Percentiles rank a stretch among this genome's conserved stretches.
Evolutionary conservation across 2,888 invertebrate genomes (phyloP).

Genomic region (Stenodema calcarata): DNA sequence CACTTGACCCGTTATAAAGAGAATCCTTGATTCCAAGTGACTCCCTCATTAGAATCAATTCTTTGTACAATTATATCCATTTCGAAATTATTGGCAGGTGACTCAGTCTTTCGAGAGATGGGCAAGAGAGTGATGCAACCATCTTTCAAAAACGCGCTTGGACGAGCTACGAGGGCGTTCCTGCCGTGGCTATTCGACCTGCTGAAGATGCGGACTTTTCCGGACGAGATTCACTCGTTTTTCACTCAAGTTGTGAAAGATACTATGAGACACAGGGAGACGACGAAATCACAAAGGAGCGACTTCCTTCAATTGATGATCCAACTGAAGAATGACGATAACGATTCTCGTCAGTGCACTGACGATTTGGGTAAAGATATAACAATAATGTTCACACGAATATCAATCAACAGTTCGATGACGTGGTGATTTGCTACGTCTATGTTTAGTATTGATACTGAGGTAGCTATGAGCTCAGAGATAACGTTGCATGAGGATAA

Average conservation of each 20-base stretch:
- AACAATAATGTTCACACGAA: neutral
- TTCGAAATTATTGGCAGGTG: slow-evolving; percentile 20
- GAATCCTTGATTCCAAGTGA: no score
- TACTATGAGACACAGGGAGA: slow-evolving; percentile 58
- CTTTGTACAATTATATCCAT: no score
- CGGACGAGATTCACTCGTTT: slow-evolving; percentile 57
- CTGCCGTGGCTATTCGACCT: slow-evolving; percentile 55
- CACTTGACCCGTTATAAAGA: no score
- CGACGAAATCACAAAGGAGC: slow-evolving; percentile 57
- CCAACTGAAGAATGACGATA: slow-evolving; percentile 52
- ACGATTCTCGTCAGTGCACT: slow-evolving; percentile 35
- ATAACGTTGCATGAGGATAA: no score
- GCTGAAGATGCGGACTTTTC: slow-evolving; percentile 55
- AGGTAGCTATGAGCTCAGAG: no score
- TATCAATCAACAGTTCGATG: no score
- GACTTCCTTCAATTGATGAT: slow-evolving; percentile 58
- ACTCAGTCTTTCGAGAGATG: slow-evolving; percentile 62
- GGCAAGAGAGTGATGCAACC: slow-evolving; percentile 61
- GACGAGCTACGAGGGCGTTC: slow-evolving; percentile 54
- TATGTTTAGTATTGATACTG: no score
- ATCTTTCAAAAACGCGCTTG: slow-evolving; percentile 59
- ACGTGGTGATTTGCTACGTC: no score
- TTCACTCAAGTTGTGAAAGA: slow-evolving; percentile 58
- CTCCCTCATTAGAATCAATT: no score
- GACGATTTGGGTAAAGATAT: slow-evolving; percentile 52